A percentile compares a stretch with the other conserved stretches of the same genome.
phyloP scores from a whole-genome alignment of 2,797 vertebrate genomes.

The Silurus aristotelis region DNA sequence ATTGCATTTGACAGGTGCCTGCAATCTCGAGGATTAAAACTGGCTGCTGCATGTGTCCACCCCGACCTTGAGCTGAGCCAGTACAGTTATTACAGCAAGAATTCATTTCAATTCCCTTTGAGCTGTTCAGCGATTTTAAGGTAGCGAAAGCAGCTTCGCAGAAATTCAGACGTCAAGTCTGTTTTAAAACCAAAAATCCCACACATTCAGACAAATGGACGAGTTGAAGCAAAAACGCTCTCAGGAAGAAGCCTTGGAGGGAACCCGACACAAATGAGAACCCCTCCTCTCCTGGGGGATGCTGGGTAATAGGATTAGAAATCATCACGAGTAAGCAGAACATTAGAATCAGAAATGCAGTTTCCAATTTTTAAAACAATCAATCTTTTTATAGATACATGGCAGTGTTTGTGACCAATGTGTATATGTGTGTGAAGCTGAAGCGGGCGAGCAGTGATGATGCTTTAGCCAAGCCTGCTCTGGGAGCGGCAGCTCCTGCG shows the following conservation, averaged over 20 bases:
- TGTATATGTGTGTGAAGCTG: slow-evolving; percentile 73
- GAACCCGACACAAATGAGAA: not conserved
- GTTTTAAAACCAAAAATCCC: not conserved
- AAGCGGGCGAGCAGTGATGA: slow-evolving; percentile 97
- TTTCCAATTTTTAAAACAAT: not conserved
- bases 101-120: not conserved
- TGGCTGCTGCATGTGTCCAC: not conserved
- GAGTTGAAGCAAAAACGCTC: not conserved
- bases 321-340: not conserved
- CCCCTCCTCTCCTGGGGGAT: not conserved
- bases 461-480: slow-evolving; percentile 82
- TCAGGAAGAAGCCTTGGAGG: not conserved
- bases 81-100: not conserved
- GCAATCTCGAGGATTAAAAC: slow-evolving; percentile 15
- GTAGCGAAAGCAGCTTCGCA: not conserved
- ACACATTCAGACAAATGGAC: not conserved
- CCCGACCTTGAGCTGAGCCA: slow-evolving; percentile 12
- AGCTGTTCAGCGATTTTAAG: not conserved
- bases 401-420: not conserved
- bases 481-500: slow-evolving; percentile 64
- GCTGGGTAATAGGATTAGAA: not conserved
- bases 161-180: not conserved
- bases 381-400: not conserved
- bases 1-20: not conserved
- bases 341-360: not conserved